phyloP scores from a whole-genome alignment of 1,140 invertebrate genomes.

The Tetraneura akinire region DNA sequence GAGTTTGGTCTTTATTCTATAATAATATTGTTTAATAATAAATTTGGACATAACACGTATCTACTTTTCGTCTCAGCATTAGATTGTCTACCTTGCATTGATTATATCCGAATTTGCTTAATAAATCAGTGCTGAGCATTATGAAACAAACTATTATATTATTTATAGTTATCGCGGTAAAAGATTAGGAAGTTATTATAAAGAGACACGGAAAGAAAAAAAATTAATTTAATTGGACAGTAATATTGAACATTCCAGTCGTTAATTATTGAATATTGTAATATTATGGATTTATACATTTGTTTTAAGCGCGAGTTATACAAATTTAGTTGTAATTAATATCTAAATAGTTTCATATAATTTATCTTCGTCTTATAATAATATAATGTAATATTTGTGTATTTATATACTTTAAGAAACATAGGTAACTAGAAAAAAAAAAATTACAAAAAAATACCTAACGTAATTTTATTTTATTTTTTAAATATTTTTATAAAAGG shows the following conservation, averaged over 20 bases:
- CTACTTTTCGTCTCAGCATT: neutral
- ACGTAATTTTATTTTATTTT: neutral
- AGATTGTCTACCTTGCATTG: conserved; percentile 9
- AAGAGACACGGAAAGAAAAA: neutral
- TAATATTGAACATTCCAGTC: neutral
- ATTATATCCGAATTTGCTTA: conserved; percentile 21
- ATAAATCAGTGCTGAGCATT: neutral
- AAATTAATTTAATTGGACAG: conserved; percentile 8
- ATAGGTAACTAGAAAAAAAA: conserved; percentile 15
- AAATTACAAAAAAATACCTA: neutral
- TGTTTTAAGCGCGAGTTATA: neutral
- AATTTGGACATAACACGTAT: too few relatives aligned
- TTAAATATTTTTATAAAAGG: conserved; percentile 2
- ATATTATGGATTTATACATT: neutral
- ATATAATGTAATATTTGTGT: too few relatives aligned
- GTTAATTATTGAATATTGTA: neutral
- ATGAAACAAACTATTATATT: neutral
- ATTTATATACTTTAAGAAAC: neutral
- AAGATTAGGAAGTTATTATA: neutral
- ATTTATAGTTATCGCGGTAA: neutral
- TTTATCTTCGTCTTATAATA: neutral
- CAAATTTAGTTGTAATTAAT: too few relatives aligned
- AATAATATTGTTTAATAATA: neutral
- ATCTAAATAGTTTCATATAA: neutral
- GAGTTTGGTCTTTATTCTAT: neutral